These are phyloP conservation scores for Cyclophora albipunctata DNA, from an alignment of 2,888 invertebrate genomes.

Conservation along the genomic window DNA sequence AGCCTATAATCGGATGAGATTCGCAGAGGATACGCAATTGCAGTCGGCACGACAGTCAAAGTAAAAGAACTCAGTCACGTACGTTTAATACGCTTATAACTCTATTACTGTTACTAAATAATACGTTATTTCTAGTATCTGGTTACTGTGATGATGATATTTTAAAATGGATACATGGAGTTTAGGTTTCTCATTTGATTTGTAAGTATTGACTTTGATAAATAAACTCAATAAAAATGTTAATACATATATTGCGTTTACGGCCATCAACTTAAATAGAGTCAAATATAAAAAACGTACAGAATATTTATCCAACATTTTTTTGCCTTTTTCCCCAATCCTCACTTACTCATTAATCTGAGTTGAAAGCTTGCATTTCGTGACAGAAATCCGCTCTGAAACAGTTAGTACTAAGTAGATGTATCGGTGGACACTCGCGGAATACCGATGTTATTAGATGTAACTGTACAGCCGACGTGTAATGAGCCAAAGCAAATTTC, in stretches of 20 bases:
- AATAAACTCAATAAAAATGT: too few species aligned
- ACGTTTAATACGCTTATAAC: slow-evolving; percentile 27
- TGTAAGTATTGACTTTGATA: too few species aligned
- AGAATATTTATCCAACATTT: too few species aligned
- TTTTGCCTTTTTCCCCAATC: too few species aligned
- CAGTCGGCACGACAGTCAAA: slow-evolving; percentile 25
- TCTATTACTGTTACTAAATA: slow-evolving; percentile 23
- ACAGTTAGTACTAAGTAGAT: slow-evolving; percentile 23
- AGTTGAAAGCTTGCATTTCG: slow-evolving; percentile 1
- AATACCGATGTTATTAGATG: slow-evolving; percentile 37
- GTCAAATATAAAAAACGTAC: too few species aligned
- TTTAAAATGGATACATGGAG: too few species aligned
- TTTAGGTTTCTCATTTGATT: too few species aligned
- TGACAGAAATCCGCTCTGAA: neutral
- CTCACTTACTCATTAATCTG: too few species aligned
- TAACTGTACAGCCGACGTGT: slow-evolving; percentile 50
- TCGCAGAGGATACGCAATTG: slow-evolving; percentile 32
- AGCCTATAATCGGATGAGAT: slow-evolving; percentile 45
- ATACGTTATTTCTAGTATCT: slow-evolving; percentile 19
- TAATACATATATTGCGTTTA: too few species aligned
- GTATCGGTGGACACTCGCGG: slow-evolving; percentile 34
- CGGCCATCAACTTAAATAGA: too few species aligned
- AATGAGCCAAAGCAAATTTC: slow-evolving; percentile 55
- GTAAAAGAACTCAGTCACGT: slow-evolving; percentile 26
- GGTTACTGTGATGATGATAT: neutral